Percentiles rank a stretch among this genome's conserved stretches.
Evolutionary conservation across 2,888 invertebrate genomes (phyloP).

Genomic region (Chaetoderma sp.): DNA sequence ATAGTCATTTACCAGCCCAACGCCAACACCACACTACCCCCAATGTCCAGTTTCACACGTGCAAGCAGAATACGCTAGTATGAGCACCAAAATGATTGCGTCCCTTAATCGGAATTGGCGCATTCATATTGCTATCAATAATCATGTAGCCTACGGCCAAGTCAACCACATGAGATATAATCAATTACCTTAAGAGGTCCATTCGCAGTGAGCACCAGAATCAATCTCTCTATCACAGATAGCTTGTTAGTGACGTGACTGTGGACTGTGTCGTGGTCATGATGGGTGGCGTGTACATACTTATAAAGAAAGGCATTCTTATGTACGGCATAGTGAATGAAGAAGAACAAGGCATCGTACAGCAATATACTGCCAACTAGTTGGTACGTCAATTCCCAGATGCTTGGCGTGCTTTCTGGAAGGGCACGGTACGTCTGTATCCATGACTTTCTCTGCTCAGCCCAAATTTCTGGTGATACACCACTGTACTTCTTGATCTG

Average conservation of each 20-base stretch:
- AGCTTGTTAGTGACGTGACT: constrained; percentile 60
- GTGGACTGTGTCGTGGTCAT: constrained; percentile 51
- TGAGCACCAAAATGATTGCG: too few relatives aligned
- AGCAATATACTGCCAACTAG: constrained; percentile 46
- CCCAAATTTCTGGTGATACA: constrained; percentile 46
- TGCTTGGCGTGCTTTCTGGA: constrained; percentile 45
- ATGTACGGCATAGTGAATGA: constrained; percentile 51
- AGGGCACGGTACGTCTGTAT: constrained; percentile 55
- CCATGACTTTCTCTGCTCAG: constrained; percentile 33
- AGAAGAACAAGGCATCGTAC: constrained; percentile 55
- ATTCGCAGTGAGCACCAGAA: constrained; percentile 55
- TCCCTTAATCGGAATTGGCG: too few relatives aligned
- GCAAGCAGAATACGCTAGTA: too few relatives aligned
- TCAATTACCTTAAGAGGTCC: constrained; percentile 47
- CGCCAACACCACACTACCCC: too few relatives aligned
- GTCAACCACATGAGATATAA: too few relatives aligned
- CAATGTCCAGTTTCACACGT: too few relatives aligned
- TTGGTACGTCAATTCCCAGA: constrained; percentile 41
- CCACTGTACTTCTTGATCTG: constrained; percentile 55
- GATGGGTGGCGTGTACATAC: constrained; percentile 55
- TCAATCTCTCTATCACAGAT: constrained; percentile 48
- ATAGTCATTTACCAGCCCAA: too few relatives aligned
- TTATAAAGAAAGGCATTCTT: constrained; percentile 51
- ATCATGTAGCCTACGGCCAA: too few relatives aligned
- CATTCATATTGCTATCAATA: too few relatives aligned